phyloP scores from a whole-genome alignment of 2,888 invertebrate species.

The Steromphala cineraria region DNA sequence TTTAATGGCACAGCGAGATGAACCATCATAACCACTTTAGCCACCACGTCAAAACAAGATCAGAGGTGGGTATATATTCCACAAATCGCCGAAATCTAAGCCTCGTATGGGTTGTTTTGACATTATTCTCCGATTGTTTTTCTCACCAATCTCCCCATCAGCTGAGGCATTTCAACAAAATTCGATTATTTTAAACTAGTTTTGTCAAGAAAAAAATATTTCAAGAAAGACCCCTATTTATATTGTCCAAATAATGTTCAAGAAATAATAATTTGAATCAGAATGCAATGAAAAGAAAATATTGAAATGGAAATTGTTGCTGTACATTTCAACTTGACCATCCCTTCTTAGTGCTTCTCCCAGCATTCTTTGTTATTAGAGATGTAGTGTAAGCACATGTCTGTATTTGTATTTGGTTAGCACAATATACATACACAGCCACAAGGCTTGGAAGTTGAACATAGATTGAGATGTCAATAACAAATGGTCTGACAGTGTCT shows the following conservation, averaged over 20 bases:
- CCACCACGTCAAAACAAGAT: conserved; percentile 53
- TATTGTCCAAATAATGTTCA: not conserved
- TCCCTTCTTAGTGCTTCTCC: too few species aligned
- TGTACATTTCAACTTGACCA: too few species aligned
- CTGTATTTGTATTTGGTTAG: too few species aligned
- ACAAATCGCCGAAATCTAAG: not conserved
- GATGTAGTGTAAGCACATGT: too few species aligned
- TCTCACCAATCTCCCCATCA: not conserved
- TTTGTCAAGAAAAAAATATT: not conserved
- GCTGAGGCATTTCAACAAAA: not conserved
- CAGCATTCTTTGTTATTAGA: too few species aligned
- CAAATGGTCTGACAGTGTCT: too few species aligned
- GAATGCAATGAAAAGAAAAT: too few species aligned
- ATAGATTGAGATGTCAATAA: too few species aligned
- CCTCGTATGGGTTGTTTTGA: not conserved
- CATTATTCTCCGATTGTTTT: conserved; percentile 7
- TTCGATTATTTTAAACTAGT: not conserved
- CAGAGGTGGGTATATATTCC: conserved; percentile 51
- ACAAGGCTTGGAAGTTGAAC: too few species aligned
- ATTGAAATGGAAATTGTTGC: too few species aligned
- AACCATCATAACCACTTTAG: conserved; percentile 58
- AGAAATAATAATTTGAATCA: too few species aligned
- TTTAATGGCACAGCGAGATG: conserved; percentile 43
- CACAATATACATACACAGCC: too few species aligned
- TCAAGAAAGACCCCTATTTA: not conserved